Conservation (phyloP, 2,888 invertebrate genomes). For the Enoplolaimus lenunculus region DNA sequence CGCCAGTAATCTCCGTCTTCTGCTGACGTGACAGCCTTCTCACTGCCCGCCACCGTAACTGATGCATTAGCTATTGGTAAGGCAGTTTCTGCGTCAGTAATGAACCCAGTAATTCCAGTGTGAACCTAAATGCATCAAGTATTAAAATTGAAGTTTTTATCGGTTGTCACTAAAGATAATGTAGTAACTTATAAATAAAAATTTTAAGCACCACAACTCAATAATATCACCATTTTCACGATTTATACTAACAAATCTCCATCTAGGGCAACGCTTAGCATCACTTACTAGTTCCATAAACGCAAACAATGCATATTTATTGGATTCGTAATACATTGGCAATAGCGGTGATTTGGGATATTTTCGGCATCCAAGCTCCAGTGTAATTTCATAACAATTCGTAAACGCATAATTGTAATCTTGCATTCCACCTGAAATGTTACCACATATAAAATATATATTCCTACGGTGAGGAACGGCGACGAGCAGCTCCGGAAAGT, state of each 20-base stretch:
- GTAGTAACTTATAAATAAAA: background rate
- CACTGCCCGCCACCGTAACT: slow-evolving; percentile 60
- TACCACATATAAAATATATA: slow-evolving; percentile 28
- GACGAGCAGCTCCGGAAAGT: no score
- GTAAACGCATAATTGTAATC: slow-evolving; percentile 91
- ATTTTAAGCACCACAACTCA: background rate
- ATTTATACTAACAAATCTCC: background rate
- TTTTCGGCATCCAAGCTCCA: slow-evolving; percentile 86
- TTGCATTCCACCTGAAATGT: slow-evolving; percentile 76
- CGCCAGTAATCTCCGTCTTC: slow-evolving; percentile 83
- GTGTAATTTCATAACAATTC: slow-evolving; percentile 79
- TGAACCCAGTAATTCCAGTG: slow-evolving; percentile 68
- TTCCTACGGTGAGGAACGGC: no score
- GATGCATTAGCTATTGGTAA: slow-evolving; percentile 58
- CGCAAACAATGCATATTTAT: slow-evolving; percentile 64
- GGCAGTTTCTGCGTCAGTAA: slow-evolving; percentile 54
- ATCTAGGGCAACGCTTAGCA: no score
- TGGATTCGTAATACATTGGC: slow-evolving; percentile 69
- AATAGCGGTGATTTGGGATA: slow-evolving; percentile 62
- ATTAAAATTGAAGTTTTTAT: no score
- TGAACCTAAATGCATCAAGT: slow-evolving; percentile 60
- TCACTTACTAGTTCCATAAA: slow-evolving; percentile 66
- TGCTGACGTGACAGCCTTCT: slow-evolving; percentile 64
- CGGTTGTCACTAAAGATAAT: no score
- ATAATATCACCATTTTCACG: background rate